Conservation (phyloP, 2,113 vertebrate species). For the Mus spicilegus region DNA sequence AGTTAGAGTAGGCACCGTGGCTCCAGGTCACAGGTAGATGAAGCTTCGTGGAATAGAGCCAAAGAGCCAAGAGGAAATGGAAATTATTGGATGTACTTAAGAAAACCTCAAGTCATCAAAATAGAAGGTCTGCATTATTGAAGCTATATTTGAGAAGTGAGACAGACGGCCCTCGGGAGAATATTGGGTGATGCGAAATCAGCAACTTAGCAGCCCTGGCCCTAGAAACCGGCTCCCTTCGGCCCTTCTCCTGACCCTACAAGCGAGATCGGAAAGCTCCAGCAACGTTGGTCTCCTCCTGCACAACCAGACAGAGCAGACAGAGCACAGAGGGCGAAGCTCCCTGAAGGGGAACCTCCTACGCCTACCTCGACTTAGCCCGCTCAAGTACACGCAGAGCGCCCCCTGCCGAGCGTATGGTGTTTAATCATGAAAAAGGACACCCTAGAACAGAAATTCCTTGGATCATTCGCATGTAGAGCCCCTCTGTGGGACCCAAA, state of each 20-base stretch:
- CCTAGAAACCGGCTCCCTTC: not conserved
- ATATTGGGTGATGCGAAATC: not conserved
- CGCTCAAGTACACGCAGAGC: not conserved
- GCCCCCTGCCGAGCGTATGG: not conserved
- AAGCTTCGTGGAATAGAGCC: not conserved
- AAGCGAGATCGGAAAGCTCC: not conserved
- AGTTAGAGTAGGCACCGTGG: not conserved
- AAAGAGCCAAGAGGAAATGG: constrained; percentile 54
- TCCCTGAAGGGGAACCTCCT: not conserved
- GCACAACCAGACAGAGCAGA: not conserved
- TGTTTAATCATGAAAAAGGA: constrained; percentile 10
- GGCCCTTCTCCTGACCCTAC: not conserved
- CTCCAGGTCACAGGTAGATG: not conserved
- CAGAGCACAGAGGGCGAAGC: not conserved
- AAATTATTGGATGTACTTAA: constrained; percentile 56
- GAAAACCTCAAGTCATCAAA: constrained; percentile 64
- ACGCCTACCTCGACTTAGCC: not conserved
- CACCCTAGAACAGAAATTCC: constrained; percentile 15
- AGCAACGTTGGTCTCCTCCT: not conserved
- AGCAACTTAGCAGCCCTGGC: not conserved
- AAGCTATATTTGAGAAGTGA: constrained; percentile 68
- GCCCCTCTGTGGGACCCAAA: not conserved
- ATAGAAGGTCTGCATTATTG: constrained; percentile 56
- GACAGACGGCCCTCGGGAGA: constrained; percentile 18
- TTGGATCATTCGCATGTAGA: not conserved